Evolutionary conservation across 2,113 vertebrate genomes (phyloP), one percentile per base, ranked within the genome.

Genomic region (Labeo catla): DNA sequence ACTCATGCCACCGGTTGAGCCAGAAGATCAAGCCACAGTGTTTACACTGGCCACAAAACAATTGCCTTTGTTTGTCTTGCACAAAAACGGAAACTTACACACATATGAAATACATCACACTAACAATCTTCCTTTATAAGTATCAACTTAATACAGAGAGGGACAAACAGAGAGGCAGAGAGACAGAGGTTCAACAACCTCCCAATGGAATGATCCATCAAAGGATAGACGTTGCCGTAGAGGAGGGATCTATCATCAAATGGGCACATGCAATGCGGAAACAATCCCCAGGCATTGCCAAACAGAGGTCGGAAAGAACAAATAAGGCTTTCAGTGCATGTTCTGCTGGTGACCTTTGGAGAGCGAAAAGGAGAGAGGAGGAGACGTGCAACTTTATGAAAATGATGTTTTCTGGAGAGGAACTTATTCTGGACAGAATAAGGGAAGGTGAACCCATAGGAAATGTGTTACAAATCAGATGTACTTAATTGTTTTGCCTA

Each of bases 171-270:
- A n/a, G 49, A 70, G 34, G 39, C 28, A 34, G n/a, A 63, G 15
- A 84, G 83, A 63, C 39, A 76, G 57, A 77, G 19, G 77, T 61
- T 81, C 77, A 81, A 80, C 61, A 43, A 81, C 77, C 66, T 81
- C 85, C 54, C 4, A 15, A 81, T 36, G 50, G 23, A 86, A 86
- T 49, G 85, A 86, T 86, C 77, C 77, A 86, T 86, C 85, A 81
- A 21, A 36, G 65, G 78, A 72, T 81, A 61, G 45, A 81, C 4
- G 21, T 10, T 65, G 47, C 45, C 47, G 43, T 66, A 81, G 57
- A 72, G 54, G 68, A 63, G 83, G 36, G 45, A 81, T 81, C 76
- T 84, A 84, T 87, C 83, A 84, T 39, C 65, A 43, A 84, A 54
- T 49, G 47, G 82, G 61, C 83, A 65, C 47, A 81, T 84, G 79